A percentile compares a stretch with the other conserved stretches of the same genome.
Conservation (phyloP, 2,113 vertebrate species). For the Nothoprocta perdicaria region DNA sequence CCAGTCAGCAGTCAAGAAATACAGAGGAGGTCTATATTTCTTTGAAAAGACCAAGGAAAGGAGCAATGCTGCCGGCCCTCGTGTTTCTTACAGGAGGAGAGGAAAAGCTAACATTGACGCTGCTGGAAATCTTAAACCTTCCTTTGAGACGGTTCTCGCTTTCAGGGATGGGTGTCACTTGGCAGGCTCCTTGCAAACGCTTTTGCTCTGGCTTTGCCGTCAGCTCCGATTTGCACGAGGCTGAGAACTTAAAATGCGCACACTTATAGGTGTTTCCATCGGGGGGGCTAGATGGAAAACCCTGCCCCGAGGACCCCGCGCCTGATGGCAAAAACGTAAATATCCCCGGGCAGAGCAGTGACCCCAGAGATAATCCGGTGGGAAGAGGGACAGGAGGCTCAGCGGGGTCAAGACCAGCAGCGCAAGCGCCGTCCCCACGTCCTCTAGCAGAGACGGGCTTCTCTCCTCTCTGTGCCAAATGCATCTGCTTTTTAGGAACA, state of each 20-base stretch:
- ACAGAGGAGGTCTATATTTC: neutral
- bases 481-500: neutral
- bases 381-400: neutral
- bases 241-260: neutral
- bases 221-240: neutral
- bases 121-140: neutral
- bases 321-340: fast-evolving
- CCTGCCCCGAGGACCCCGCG: neutral
- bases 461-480: neutral
- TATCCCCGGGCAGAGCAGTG: neutral
- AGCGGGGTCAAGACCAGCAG: neutral
- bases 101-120: neutral
- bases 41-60: neutral
- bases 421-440: too few relatives aligned
- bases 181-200: neutral
- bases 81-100: neutral
- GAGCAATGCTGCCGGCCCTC: neutral
- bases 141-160: neutral
- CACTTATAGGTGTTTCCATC: neutral
- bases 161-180: neutral
- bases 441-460: neutral
- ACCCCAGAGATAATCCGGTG: neutral
- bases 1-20: neutral
- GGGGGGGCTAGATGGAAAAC: neutral
- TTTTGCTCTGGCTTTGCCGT: neutral